Evolutionary conservation across 2,113 vertebrate genomes (phyloP).

Genomic region (Tragulus kanchil): DNA sequence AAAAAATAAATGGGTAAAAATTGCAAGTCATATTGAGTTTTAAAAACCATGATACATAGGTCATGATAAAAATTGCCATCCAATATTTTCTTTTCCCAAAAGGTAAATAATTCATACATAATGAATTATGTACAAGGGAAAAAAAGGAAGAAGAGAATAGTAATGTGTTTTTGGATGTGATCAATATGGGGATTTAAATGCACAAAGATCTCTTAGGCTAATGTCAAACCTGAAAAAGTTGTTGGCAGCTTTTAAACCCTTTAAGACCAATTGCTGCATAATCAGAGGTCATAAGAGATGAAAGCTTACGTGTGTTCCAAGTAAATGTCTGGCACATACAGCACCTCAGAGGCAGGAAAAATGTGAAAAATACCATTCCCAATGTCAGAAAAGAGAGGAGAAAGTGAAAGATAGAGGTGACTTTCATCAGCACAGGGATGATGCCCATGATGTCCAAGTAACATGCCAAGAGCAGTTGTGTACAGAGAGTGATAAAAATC

Average conservation of each 20-base stretch:
- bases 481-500: background rate
- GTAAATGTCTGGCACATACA: slow-evolving; percentile 30
- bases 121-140: background rate
- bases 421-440: background rate
- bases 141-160: background rate
- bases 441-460: background rate
- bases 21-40: background rate
- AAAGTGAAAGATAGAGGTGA: slow-evolving; percentile 59
- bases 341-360: slow-evolving; percentile 37
- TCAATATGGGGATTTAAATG: slow-evolving; percentile 19
- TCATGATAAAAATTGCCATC: slow-evolving; percentile 24
- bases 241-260: slow-evolving; percentile 54
- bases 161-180: slow-evolving; percentile 41
- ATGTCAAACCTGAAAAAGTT: slow-evolving; percentile 53
- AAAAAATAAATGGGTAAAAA: slow-evolving; percentile 3
- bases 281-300: slow-evolving; percentile 26
- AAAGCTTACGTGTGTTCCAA: slow-evolving; percentile 46
- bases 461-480: background rate
- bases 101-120: slow-evolving; percentile 45
- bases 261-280: slow-evolving; percentile 36
- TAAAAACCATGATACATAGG: slow-evolving; percentile 16
- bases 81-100: slow-evolving; percentile 53
- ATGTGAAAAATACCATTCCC: slow-evolving; percentile 31
- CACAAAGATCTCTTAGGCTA: slow-evolving; percentile 19
- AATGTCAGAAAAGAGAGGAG: slow-evolving; percentile 52